Base-by-base conservation (phyloP, 2,113 vertebrate species). In the Motacilla alba region DNA sequence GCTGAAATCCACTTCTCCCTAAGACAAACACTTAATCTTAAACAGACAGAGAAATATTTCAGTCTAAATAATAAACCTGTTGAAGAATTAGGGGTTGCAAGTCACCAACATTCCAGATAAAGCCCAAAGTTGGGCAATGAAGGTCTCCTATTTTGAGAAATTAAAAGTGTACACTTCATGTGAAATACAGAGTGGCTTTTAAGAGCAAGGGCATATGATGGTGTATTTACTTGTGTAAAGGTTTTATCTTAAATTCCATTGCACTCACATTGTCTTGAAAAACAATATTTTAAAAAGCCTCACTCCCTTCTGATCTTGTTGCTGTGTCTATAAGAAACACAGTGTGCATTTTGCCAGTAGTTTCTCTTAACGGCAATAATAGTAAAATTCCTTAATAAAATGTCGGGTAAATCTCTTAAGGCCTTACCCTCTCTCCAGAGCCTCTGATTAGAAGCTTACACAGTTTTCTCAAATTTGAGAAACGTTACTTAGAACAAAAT, bases 301-400 rank as follows among this genome's bases (percentile, higher is more conserved):
- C 16, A 27, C 22, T 90, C 74, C 87, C 92, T 91, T 59, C 70
- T 94, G 93, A 13, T 72, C 91, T 92, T 94, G 92, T 80, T 94
- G 63, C 70, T 87, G 53, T 53, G 41, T 84, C 47, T 93, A 52
- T 44, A 59, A 89, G 79, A 89, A 87, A 41, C 87, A 90, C 58
- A 94, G 73, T 81, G 31, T 83, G 64, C 43, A 55, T 68, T 56
- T 72, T 62, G 30, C 85, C 81, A 90, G 75, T 56, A 66, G 26
- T 76, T 94, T 90, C 50, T 50, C 50, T 59, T 86, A 93, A 89
- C 69, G 90, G 41, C 44, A 63, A 90, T 95, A 95, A 97, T 15
- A 15, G n/a, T n/a, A 58, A 58, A 23, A n/a, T 89, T 86, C 49
- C 59, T 96, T 59, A 93, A 66, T 46, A 92, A 92, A 74, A 89